These are phyloP conservation scores for Neocrepidodera transversa DNA, from an alignment of 2,888 invertebrate genomes.

Conservation along the genomic window DNA sequence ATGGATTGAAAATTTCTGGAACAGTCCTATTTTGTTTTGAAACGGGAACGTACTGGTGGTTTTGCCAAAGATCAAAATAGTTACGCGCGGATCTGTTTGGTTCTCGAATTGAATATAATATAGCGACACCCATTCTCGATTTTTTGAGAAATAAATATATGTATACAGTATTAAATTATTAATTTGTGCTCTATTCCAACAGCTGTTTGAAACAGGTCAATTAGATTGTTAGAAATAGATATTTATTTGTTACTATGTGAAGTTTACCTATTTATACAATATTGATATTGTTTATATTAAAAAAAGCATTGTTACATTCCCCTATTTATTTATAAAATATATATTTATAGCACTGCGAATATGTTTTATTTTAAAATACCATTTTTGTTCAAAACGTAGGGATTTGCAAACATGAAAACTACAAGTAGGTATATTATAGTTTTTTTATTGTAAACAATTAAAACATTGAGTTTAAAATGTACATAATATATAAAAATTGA, in stretches of 20 bases:
- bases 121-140: conserved; percentile 17
- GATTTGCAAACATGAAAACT: too few species aligned
- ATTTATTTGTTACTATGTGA: conserved; percentile 33
- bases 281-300: conserved; percentile 28
- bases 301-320: conserved; percentile 51
- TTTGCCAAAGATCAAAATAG: conserved; percentile 18
- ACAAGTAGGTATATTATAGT: too few species aligned
- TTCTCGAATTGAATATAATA: conserved; percentile 24
- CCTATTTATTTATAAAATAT: conserved; percentile 49
- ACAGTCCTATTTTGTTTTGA: neutral
- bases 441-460: too few species aligned
- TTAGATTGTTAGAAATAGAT: conserved; percentile 30
- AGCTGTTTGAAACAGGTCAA: conserved; percentile 28
- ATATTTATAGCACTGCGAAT: conserved; percentile 49
- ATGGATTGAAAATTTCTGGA: too few species aligned
- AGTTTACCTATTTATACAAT: conserved; percentile 31
- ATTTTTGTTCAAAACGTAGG: neutral
- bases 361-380: neutral
- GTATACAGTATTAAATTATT: conserved; percentile 20
- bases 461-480: too few species aligned
- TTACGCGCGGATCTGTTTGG: conserved; percentile 12
- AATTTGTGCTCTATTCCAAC: conserved; percentile 15
- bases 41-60: conserved; percentile 1
- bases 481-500: too few species aligned
- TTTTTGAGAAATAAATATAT: conserved; percentile 15